Percentiles rank a stretch among this genome's conserved stretches.
Conservation (phyloP, 2,113 vertebrate genomes). For the Micromys minutus region DNA sequence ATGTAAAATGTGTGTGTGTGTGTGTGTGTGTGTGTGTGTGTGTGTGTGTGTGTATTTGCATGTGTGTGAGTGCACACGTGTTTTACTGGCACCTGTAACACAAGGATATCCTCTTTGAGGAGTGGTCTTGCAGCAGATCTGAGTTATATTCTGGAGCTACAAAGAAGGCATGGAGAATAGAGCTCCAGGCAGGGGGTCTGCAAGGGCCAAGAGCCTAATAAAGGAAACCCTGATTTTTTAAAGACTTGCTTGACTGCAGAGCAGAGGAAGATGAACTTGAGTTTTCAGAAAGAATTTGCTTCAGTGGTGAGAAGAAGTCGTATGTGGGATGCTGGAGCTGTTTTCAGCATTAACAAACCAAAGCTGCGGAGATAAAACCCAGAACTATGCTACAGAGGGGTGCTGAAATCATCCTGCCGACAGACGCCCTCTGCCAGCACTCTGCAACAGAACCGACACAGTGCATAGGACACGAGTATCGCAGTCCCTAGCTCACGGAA, state of each 20-base stretch:
- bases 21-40: neutral
- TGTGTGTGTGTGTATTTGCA: neutral
- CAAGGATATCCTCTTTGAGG: neutral
- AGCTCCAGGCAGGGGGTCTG: neutral
- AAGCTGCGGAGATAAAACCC: neutral
- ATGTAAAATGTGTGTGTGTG: neutral
- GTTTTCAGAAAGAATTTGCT: neutral
- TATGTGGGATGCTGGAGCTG: neutral
- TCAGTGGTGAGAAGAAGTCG: neutral
- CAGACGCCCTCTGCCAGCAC: too few relatives aligned
- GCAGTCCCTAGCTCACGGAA: neutral
- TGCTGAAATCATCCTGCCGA: too few relatives aligned
- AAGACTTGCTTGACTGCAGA: neutral
- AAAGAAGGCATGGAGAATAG: neutral
- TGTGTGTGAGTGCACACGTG: neutral
- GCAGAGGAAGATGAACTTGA: neutral
- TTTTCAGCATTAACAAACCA: neutral
- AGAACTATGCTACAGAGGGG: too few relatives aligned
- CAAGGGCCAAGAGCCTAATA: conserved; percentile 13
- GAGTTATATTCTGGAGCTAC: neutral
- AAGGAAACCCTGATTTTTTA: neutral
- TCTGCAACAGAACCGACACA: too few relatives aligned
- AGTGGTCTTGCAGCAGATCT: neutral
- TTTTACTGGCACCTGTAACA: neutral
- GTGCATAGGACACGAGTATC: neutral